Base-by-base conservation (phyloP, 2,113 vertebrate genomes). In the Todiramphus saurophagus region DNA sequence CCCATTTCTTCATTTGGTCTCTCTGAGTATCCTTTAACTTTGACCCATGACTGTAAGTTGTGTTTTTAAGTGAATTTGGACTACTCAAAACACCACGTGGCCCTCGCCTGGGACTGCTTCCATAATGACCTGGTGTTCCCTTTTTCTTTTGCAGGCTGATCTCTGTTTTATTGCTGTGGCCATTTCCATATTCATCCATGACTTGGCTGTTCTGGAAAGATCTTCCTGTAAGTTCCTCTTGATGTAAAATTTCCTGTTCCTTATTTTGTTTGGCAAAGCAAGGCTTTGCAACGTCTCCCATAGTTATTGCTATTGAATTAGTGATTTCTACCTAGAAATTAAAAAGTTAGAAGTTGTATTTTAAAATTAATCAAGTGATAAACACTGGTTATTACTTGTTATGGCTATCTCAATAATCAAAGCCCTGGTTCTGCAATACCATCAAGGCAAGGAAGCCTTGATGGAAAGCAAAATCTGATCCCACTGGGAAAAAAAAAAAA, bases 261-360 rank as follows among this genome's bases (percentile, higher is more conserved):
- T 98, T 98, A 90, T 90, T 93, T 83, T 97, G 98, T 96, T 98
- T 99, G 37, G 95, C 89, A 97, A 98, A 96, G 90, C 92, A 98
- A 90, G 98, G 77, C 96, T 98, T 98, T 94, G 97, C 95, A 39
- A 97, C 94, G 96, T 99, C 98, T 96, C 98, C 99, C 99, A 99
- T 99, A 79, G 62, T 98, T 97, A 93, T 73, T 94, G 88, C 96
- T 92, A 48, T 95, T 97, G 78, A 87, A 39, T 67, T 78, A 95
- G 68, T 60, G 86, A 87, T 60, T 56, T 58, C 43, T 28, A 93
- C 92, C 98, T 98, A 94, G 78, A 83, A 95, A 90, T 62, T 7
- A 75, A 35, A 56, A 89, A 67, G 16, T 68, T 59, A 67, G 88
- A 97, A 87, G 13, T 16, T 28, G 25, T 5, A 73, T 60, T 96